These are phyloP conservation scores for Xenopus laevis DNA, from an alignment of 2,113 vertebrate species.

Conservation along the genomic window DNA sequence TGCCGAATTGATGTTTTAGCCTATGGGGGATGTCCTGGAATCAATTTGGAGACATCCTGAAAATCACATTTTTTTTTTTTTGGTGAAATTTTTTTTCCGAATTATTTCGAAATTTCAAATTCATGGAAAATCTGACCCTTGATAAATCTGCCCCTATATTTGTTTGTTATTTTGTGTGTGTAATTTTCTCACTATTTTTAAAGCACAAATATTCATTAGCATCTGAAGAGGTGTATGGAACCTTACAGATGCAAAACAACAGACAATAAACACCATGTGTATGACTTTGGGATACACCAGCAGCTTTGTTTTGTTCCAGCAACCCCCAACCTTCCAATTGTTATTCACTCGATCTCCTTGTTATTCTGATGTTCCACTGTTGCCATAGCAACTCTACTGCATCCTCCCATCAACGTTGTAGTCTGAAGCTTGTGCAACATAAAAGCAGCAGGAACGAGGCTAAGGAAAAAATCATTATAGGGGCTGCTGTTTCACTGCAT, in stretches of 20 bases:
- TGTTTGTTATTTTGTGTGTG: no score
- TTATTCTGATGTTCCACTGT: constrained; percentile 26
- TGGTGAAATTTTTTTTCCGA: no score
- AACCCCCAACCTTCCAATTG: constrained; percentile 31
- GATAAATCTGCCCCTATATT: no score
- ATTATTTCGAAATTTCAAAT: no score
- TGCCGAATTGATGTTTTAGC: no score
- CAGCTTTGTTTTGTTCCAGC: constrained; percentile 31
- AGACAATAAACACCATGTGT: constrained; percentile 38
- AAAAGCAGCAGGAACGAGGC: constrained; percentile 19
- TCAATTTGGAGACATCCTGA: no score
- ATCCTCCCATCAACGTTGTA: constrained; percentile 31
- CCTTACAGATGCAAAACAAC: constrained; percentile 34
- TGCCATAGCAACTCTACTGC: constrained; percentile 35
- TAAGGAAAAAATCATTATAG: constrained; percentile 12
- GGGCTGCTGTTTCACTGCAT: constrained; percentile 5
- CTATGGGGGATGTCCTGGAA: no score
- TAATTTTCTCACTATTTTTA: no score
- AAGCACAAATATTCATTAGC: constrained; percentile 4
- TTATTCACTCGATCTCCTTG: constrained; percentile 29
- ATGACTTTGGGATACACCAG: constrained; percentile 31
- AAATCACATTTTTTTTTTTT: no score
- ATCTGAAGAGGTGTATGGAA: constrained; percentile 19
- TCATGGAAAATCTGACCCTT: no score
- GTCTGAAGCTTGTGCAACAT: constrained; percentile 10